A percentile compares a stretch with the other conserved stretches of the same genome.
Conservation (phyloP, 1,140 invertebrate genomes). For the Triops cancriformis region DNA sequence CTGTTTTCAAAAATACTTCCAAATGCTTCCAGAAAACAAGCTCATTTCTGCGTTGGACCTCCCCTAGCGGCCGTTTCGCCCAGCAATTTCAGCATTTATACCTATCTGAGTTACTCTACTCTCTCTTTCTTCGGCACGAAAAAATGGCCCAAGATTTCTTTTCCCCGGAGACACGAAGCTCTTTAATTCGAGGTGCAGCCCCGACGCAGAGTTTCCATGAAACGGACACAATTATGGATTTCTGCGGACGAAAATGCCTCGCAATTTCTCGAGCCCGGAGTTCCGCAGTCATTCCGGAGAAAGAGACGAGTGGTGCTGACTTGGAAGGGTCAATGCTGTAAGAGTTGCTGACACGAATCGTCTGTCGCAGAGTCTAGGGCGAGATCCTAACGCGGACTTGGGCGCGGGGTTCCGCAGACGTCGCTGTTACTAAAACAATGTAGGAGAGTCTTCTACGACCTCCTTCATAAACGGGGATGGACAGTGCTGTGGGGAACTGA, state of each 20-base stretch:
- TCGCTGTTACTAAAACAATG: neutral
- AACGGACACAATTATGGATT: too few species aligned
- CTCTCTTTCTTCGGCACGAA: too few species aligned
- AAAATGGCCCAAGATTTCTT: too few species aligned
- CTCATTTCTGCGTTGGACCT: neutral
- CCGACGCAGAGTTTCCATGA: too few species aligned
- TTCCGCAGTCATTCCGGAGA: neutral
- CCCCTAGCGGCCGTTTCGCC: neutral
- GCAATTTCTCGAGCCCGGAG: neutral
- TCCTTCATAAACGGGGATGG: neutral
- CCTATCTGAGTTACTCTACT: neutral
- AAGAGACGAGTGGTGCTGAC: neutral
- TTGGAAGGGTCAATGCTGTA: neutral
- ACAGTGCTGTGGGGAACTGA: neutral
- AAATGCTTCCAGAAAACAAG: neutral
- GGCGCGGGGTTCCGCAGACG: neutral
- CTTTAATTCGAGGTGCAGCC: too few species aligned
- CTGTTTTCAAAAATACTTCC: neutral
- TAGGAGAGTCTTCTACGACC: neutral
- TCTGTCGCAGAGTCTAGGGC: neutral
- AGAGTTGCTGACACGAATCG: neutral
- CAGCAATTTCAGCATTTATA: neutral
- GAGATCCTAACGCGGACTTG: slow-evolving; percentile 1
- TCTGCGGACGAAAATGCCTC: too few species aligned
- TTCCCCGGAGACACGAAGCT: too few species aligned